phyloP scores from a whole-genome alignment of 2,113 vertebrate genomes.

The Eira barbara region DNA sequence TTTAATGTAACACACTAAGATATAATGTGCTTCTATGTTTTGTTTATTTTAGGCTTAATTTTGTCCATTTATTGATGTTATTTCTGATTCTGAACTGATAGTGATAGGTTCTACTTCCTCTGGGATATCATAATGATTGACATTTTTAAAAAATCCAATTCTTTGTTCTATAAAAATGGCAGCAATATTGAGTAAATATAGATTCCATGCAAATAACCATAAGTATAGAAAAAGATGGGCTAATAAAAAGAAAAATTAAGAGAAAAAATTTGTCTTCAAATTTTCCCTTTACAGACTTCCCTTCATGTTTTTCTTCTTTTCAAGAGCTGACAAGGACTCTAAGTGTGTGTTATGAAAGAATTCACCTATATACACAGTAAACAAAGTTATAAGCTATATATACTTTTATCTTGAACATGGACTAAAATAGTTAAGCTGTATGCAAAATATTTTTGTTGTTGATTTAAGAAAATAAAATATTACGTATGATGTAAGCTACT shows the following conservation, averaged over 20 bases:
- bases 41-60: not conserved
- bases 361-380: not conserved
- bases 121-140: not conserved
- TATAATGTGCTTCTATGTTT: not conserved
- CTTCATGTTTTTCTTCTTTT: not conserved
- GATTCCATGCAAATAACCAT: not conserved
- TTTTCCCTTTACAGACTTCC: not conserved
- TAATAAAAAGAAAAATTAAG: not conserved
- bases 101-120: not conserved
- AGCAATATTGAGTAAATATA: not conserved
- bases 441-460: slow-evolving; percentile 18
- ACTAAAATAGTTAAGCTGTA: not conserved
- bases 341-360: not conserved
- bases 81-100: not conserved
- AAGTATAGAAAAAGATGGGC: not conserved
- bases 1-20: not conserved
- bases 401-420: not conserved
- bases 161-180: not conserved
- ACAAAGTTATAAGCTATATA: not conserved
- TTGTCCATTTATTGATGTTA: not conserved
- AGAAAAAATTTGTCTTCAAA: not conserved
- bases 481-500: slow-evolving; percentile 6
- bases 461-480: slow-evolving; percentile 56
- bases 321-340: not conserved
- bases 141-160: not conserved